A percentile compares a stretch with the other conserved stretches of the same genome.
Conservation (phyloP, 2,797 vertebrate species). For the Lagodon rhomboides region DNA sequence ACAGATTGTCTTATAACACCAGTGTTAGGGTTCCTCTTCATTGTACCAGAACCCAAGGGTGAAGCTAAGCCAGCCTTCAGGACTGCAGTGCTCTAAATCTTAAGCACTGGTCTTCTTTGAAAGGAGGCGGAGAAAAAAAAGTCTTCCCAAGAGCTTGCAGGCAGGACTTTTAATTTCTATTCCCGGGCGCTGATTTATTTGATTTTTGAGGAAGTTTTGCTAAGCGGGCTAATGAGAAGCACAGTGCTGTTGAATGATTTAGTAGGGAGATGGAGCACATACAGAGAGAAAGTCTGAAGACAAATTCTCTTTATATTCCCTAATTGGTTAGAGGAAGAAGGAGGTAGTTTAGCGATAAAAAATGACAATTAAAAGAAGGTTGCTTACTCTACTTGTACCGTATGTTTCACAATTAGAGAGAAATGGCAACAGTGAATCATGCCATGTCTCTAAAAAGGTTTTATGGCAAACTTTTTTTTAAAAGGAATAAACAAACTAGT, state of each 20-base stretch:
- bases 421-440: conserved; percentile 45
- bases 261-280: conserved; percentile 82
- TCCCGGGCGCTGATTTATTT: conserved; percentile 92
- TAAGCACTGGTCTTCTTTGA: conserved; percentile 58
- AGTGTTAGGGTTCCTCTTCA: conserved; percentile 43
- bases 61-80: conserved; percentile 56
- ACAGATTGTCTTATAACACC: conserved; percentile 27
- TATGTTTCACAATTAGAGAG: conserved; percentile 61
- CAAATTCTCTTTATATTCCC: conserved; percentile 88
- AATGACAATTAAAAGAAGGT: conserved; percentile 71
- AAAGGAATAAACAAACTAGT: conserved; percentile 30
- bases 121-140: conserved; percentile 41
- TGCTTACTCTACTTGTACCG: conserved; percentile 51
- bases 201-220: conserved; percentile 93
- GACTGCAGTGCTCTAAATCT: conserved; percentile 73
- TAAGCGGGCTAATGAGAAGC: conserved; percentile 94
- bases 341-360: conserved; percentile 84
- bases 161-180: conserved; percentile 90
- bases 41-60: conserved; percentile 52
- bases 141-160: conserved; percentile 74
- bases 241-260: conserved; percentile 92
- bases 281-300: conserved; percentile 81
- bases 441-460: conserved; percentile 38
- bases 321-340: conserved; percentile 88
- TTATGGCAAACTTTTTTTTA: conserved; percentile 6